These are phyloP conservation scores for Euthynnus affinis DNA, from an alignment of 2,797 vertebrate genomes.

Conservation along the genomic window DNA sequence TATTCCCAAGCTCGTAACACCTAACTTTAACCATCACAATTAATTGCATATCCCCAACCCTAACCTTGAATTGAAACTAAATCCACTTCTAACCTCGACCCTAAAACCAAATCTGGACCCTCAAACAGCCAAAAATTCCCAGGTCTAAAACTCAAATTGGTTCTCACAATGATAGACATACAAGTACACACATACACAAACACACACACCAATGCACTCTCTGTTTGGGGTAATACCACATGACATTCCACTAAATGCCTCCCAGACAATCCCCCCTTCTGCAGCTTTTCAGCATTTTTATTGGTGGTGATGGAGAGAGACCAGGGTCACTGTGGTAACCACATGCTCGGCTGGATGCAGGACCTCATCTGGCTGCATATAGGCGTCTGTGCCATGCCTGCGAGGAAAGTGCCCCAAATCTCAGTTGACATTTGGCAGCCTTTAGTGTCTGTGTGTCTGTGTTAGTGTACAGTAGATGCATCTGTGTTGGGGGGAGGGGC, in stretches of 20 bases:
- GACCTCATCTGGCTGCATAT: constrained; percentile 75
- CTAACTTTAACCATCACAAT: too few species aligned
- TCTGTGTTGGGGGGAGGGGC: constrained; percentile 53
- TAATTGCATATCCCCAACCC: too few species aligned
- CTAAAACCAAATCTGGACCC: too few species aligned
- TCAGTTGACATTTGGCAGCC: constrained; percentile 79
- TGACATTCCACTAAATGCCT: constrained; percentile 73
- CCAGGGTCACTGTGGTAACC: constrained; percentile 80
- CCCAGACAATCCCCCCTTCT: constrained; percentile 58
- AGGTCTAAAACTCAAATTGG: too few species aligned
- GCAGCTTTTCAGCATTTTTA: constrained; percentile 62
- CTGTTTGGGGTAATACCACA: constrained; percentile 69
- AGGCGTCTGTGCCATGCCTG: constrained; percentile 66
- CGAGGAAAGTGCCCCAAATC: constrained; percentile 74
- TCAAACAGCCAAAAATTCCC: too few species aligned
- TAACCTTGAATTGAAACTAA: too few species aligned
- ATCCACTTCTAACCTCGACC: too few species aligned
- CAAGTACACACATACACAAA: constrained; percentile 7
- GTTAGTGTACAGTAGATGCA: constrained; percentile 43
- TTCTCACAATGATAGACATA: too few species aligned
- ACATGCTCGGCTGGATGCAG: constrained; percentile 62
- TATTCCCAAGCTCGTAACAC: too few species aligned
- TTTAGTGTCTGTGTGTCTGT: constrained; percentile 63
- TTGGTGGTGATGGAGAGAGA: constrained; percentile 61
- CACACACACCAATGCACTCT: constrained; percentile 25